phyloP scores from a whole-genome alignment of 2,797 vertebrate species.

The Mergus octosetaceus region DNA sequence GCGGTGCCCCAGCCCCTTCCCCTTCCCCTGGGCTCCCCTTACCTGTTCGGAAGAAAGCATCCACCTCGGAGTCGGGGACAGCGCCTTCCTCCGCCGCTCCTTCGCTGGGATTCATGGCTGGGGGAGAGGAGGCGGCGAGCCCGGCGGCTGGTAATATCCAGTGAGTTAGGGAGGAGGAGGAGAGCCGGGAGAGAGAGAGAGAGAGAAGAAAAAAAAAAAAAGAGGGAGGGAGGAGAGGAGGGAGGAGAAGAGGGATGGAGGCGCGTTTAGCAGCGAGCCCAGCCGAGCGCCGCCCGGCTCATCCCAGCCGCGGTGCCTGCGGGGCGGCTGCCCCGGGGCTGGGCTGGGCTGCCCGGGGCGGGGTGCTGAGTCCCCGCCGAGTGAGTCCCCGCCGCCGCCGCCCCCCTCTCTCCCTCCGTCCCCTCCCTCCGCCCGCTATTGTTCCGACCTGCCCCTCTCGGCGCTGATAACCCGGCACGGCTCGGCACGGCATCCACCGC shows the following conservation, averaged over 20 bases:
- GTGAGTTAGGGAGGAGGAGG: slow-evolving; percentile 56
- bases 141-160: slow-evolving; percentile 69
- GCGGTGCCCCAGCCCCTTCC: slow-evolving; percentile 11
- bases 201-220: background rate
- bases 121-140: slow-evolving; percentile 34
- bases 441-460: slow-evolving; percentile 74
- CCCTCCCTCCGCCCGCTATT: slow-evolving; percentile 70
- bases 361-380: slow-evolving; percentile 19
- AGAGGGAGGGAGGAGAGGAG: background rate
- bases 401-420: background rate
- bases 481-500: background rate
- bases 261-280: slow-evolving; percentile 53
- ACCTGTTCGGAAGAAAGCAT: slow-evolving; percentile 90
- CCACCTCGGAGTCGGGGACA: slow-evolving; percentile 86
- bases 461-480: slow-evolving; percentile 15
- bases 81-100: slow-evolving; percentile 84
- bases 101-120: slow-evolving; percentile 84
- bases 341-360: slow-evolving; percentile 21
- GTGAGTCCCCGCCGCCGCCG: background rate
- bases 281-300: slow-evolving; percentile 27
- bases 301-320: slow-evolving; percentile 45
- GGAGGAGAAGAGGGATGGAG: slow-evolving; percentile 56
- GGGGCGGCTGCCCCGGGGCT: slow-evolving; percentile 44
- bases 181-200: slow-evolving; percentile 21
- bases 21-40: slow-evolving; percentile 33